These are phyloP conservation scores for Drosophila teissieri DNA, from an alignment of 1,140 invertebrate genomes.

Conservation along the genomic window DNA sequence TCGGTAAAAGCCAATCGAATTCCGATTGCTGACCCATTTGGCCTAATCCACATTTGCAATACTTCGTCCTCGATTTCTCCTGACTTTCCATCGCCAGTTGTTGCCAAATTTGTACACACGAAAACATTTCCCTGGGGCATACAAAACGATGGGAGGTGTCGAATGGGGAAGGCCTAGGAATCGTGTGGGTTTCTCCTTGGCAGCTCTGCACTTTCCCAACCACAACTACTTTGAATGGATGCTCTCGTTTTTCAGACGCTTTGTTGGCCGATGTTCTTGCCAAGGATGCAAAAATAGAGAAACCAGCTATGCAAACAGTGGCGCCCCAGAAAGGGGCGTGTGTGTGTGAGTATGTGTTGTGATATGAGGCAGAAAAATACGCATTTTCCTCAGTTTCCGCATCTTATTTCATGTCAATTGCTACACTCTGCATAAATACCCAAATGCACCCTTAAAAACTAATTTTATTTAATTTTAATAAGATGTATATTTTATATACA, in stretches of 20 bases:
- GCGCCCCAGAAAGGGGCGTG: slow-evolving; percentile 1
- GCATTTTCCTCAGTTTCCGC: neutral
- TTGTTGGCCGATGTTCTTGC: slow-evolving; percentile 31
- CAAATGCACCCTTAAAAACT: neutral
- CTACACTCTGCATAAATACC: slow-evolving; percentile 2
- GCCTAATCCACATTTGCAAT: slow-evolving; percentile 50
- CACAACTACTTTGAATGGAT: slow-evolving; percentile 33
- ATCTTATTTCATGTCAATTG: neutral
- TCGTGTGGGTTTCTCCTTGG: slow-evolving; percentile 17
- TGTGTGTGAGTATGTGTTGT: neutral
- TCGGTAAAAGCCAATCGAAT: slow-evolving; percentile 25
- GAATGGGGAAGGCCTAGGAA: neutral
- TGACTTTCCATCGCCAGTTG: slow-evolving; percentile 19
- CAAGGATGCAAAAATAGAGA: slow-evolving; percentile 36
- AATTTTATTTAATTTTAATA: too few species aligned
- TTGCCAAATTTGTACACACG: slow-evolving; percentile 38
- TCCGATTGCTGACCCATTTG: slow-evolving; percentile 46
- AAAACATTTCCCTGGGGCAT: slow-evolving; percentile 9
- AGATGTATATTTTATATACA: too few species aligned
- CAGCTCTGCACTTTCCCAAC: slow-evolving; percentile 17
- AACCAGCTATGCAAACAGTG: slow-evolving; percentile 35
- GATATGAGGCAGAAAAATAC: slow-evolving; percentile 5
- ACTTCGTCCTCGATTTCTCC: neutral
- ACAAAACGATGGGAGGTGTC: neutral
- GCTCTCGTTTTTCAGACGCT: slow-evolving; percentile 34